phyloP scores from a whole-genome alignment of 2,113 vertebrate species.

The Sprattus sprattus region DNA sequence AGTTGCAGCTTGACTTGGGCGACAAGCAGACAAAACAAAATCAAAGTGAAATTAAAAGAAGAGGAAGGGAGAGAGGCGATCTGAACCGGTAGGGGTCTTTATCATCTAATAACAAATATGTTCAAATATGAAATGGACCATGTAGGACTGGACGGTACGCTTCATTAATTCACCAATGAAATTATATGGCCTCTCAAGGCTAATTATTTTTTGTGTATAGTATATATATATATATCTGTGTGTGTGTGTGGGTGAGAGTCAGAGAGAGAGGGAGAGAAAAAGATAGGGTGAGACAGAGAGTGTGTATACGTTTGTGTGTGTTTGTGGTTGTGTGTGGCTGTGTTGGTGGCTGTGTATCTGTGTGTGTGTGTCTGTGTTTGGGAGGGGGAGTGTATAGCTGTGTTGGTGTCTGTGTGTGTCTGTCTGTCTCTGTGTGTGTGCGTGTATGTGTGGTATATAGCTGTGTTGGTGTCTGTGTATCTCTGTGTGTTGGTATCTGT shows the following conservation, averaged over 20 bases:
- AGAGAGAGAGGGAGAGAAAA: too few species aligned
- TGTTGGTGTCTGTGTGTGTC: background rate
- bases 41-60: background rate
- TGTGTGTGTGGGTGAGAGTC: too few species aligned
- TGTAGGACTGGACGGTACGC: background rate
- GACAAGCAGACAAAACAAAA: slow-evolving; percentile 3
- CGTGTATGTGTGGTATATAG: background rate
- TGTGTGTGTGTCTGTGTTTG: background rate
- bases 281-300: background rate
- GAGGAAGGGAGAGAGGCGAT: background rate
- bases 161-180: background rate
- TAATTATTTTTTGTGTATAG: background rate
- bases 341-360: background rate
- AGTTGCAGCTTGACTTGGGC: slow-evolving; percentile 8
- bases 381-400: background rate
- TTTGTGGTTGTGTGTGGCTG: background rate
- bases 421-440: background rate
- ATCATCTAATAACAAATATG: background rate
- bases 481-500: background rate
- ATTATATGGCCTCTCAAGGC: background rate
- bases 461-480: background rate
- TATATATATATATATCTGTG: too few species aligned
- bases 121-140: background rate
- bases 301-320: background rate
- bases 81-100: background rate